Percentiles rank a stretch among this genome's conserved stretches.
These are phyloP conservation scores for Emydura subglobosa DNA, from an alignment of 2,113 vertebrate species.

Conservation along the genomic window DNA sequence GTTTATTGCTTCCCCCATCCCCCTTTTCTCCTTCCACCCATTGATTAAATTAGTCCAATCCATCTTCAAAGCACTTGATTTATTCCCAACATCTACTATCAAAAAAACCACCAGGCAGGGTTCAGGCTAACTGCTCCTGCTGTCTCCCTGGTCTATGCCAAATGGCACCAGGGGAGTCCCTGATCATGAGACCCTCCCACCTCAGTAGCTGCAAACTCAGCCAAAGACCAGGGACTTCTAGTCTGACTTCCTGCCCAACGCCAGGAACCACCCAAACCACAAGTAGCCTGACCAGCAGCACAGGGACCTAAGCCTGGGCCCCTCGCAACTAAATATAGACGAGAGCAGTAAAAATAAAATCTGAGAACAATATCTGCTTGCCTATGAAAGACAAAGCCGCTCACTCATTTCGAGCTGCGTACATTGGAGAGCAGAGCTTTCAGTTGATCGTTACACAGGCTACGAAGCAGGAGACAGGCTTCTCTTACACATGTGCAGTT, in stretches of 20 bases:
- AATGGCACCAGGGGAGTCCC: background rate
- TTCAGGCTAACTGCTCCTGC: background rate
- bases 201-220: background rate
- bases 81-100: background rate
- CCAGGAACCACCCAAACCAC: background rate
- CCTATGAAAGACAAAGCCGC: slow-evolving; percentile 48
- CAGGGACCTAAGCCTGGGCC: background rate
- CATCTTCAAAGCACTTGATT: background rate
- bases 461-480: background rate
- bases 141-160: rapidly evolving
- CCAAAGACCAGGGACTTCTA: rapidly evolving
- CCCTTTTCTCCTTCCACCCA: background rate
- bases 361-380: slow-evolving; percentile 32
- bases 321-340: slow-evolving; percentile 40
- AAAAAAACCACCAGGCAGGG: rapidly evolving
- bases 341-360: background rate
- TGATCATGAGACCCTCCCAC: rapidly evolving
- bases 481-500: background rate
- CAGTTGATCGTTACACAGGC: background rate
- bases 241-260: background rate
- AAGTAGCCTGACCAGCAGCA: background rate
- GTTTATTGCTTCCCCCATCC: background rate
- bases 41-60: background rate
- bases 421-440: background rate
- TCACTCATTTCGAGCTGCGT: background rate